These are phyloP conservation scores for Drosophila ohnishii DNA, from an alignment of 1,140 invertebrate genomes.

Conservation along the genomic window DNA sequence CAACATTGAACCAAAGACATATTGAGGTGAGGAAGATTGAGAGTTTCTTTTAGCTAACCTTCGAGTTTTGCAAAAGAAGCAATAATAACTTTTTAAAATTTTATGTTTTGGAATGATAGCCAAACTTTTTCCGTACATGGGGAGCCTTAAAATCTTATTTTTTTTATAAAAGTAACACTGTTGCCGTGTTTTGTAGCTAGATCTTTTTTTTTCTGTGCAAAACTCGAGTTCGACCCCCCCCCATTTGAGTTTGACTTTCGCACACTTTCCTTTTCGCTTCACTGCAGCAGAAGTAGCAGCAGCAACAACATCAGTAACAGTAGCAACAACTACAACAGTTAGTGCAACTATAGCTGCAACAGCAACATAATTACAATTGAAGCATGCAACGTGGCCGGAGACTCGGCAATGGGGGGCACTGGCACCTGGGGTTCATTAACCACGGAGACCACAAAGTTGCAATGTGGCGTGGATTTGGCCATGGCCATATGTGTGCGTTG, in stretches of 20 bases:
- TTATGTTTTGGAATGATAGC: not conserved
- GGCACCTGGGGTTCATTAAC: slow-evolving; percentile 67
- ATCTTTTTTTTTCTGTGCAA: slow-evolving; percentile 16
- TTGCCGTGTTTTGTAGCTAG: not conserved
- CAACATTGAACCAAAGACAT: no score
- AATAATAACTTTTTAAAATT: not conserved
- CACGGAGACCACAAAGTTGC: slow-evolving; percentile 31
- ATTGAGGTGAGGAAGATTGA: no score
- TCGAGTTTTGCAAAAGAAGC: not conserved
- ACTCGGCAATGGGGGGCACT: slow-evolving; percentile 31
- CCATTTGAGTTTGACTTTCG: slow-evolving; percentile 54
- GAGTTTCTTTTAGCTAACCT: no score
- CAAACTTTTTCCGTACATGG: not conserved
- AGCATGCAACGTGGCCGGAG: slow-evolving; percentile 46
- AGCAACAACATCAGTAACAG: slow-evolving; percentile 29
- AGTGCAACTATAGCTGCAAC: slow-evolving; percentile 23
- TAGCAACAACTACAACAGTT: slow-evolving; percentile 5
- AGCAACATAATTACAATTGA: slow-evolving; percentile 75
- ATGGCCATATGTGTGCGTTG: slow-evolving; percentile 51
- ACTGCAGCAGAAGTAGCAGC: slow-evolving; percentile 25
- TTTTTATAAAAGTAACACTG: not conserved
- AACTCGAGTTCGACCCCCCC: slow-evolving; percentile 22
- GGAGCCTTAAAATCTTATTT: not conserved
- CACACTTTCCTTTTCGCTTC: slow-evolving; percentile 75
- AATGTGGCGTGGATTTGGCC: slow-evolving; percentile 35